These are phyloP conservation scores for Anastatus disparis DNA, from an alignment of 1,140 invertebrate genomes.

Conservation along the genomic window DNA sequence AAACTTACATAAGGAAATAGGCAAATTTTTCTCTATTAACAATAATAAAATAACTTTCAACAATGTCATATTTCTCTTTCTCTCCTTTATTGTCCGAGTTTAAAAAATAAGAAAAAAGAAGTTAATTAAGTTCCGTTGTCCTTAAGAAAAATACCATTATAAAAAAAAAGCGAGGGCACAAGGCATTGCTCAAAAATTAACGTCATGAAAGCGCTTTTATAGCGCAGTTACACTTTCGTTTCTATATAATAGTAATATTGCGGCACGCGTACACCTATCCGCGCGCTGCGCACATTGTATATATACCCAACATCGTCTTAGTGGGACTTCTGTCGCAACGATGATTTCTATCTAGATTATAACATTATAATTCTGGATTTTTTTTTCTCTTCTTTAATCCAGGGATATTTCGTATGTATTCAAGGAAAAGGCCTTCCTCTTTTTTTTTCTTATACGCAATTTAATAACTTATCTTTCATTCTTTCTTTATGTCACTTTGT, in stretches of 20 bases:
- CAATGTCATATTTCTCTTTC: no score
- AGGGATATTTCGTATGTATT: background rate
- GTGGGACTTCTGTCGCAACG: conserved; percentile 15
- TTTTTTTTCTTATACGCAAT: no score
- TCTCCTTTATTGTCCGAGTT: background rate
- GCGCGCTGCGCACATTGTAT: no score
- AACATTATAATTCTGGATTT: no score
- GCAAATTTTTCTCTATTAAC: conserved; percentile 2
- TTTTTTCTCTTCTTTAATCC: conserved; percentile 13
- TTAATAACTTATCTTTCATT: no score
- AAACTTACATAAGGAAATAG: background rate
- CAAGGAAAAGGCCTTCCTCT: background rate
- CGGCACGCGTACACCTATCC: no score
- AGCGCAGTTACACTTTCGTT: conserved; percentile 19
- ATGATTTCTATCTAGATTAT: conserved; percentile 15
- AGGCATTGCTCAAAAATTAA: conserved; percentile 21
- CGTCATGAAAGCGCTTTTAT: conserved; percentile 18
- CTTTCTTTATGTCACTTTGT: no score
- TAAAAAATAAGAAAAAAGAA: no score
- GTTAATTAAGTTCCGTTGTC: conserved; percentile 10
- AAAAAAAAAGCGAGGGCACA: background rate
- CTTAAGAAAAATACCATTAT: background rate
- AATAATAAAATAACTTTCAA: conserved; percentile 5
- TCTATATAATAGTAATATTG: background rate
- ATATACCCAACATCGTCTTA: background rate